Percentiles rank a stretch among this genome's conserved stretches.
phyloP scores from a whole-genome alignment of 53 echinoderm and acorn worm genomes.

The Crossaster papposus region DNA sequence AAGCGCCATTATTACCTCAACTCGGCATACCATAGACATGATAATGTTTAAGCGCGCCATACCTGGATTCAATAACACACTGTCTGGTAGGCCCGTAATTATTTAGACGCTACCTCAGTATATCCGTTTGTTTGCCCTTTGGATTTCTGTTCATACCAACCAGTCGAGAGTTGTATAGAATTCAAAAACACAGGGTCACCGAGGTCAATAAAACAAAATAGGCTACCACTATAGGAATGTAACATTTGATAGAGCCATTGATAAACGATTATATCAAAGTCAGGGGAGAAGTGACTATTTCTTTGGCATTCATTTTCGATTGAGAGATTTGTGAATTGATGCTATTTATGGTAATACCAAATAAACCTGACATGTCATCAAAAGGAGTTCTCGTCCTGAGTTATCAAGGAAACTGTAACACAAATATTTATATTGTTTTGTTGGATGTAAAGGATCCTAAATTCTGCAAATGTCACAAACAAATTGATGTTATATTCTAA shows the following conservation, averaged over 20 bases:
- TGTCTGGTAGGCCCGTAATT: background rate
- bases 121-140: constrained; percentile 11
- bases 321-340: constrained; percentile 1
- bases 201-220: constrained; percentile 31
- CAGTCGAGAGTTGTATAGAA: constrained; percentile 22
- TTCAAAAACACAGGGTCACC: constrained; percentile 26
- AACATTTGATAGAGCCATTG: constrained; percentile 30
- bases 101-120: background rate
- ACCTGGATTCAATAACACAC: background rate
- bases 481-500: no score
- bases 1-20: constrained; percentile 3
- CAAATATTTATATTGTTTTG: no score
- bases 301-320: background rate
- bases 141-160: constrained; percentile 20
- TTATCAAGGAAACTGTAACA: no score
- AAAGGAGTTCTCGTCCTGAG: no score
- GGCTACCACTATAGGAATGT: constrained; percentile 25
- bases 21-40: background rate
- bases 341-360: background rate
- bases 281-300: background rate
- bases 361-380: background rate
- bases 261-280: background rate
- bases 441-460: no score
- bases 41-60: constrained; percentile 6
- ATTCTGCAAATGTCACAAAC: no score